Percentiles rank a stretch among this genome's conserved stretches.
phyloP scores from a whole-genome alignment of 2,797 vertebrate species.

The Catostomus latipinnis region DNA sequence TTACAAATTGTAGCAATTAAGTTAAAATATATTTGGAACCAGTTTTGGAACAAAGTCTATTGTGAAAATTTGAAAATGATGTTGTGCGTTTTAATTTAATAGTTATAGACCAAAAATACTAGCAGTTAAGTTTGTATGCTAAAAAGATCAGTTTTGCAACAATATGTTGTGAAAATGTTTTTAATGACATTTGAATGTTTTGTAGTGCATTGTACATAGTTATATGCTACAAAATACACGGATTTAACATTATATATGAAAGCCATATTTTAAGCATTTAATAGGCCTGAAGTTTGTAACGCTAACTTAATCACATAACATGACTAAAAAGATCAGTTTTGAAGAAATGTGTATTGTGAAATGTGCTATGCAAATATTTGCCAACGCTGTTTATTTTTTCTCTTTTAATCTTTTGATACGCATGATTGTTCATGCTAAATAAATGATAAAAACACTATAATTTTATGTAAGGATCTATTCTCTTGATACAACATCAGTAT shows the following conservation, averaged over 20 bases:
- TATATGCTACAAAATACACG: not conserved
- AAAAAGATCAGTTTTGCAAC: not conserved
- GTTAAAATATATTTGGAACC: not conserved
- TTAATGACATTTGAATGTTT: not conserved
- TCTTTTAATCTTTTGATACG: too few relatives aligned
- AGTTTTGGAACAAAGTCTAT: not conserved
- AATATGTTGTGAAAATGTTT: not conserved
- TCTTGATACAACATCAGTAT: too few relatives aligned
- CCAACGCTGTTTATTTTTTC: not conserved
- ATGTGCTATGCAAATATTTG: too few relatives aligned
- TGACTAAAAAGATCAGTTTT: not conserved
- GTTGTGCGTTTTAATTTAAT: not conserved
- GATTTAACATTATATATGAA: too few relatives aligned
- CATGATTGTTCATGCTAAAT: not conserved
- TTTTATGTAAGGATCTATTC: too few relatives aligned
- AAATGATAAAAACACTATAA: not conserved
- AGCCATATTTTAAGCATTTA: too few relatives aligned
- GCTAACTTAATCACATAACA: too few relatives aligned
- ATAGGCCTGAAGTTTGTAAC: too few relatives aligned
- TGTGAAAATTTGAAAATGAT: not conserved
- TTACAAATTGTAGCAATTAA: not conserved
- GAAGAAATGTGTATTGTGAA: too few relatives aligned
- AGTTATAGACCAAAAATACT: not conserved
- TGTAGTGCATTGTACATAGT: not conserved
- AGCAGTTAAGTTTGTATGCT: not conserved